phyloP scores from a whole-genome alignment of 2,888 invertebrate species.

The Platerodrilus igneus region DNA sequence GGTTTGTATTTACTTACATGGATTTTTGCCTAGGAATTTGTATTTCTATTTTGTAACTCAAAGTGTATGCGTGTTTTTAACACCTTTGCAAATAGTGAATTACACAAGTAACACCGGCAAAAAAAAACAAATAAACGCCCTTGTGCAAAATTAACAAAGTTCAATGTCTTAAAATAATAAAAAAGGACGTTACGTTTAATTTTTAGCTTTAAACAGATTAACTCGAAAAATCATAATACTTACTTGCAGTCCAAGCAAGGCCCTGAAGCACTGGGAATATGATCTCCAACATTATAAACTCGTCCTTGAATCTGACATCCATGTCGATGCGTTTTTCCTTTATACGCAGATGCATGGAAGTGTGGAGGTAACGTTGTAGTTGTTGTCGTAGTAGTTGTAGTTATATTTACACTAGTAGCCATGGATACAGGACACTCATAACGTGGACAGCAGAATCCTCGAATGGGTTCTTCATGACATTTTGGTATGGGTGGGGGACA shows the following conservation, averaged over 20 bases:
- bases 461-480: conserved; percentile 87
- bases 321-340: conserved; percentile 66
- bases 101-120: too few species aligned
- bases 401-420: conserved; percentile 75
- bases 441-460: conserved; percentile 91
- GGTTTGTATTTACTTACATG: too few species aligned
- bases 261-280: conserved; percentile 79
- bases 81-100: too few species aligned
- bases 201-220: background rate
- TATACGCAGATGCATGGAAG: conserved; percentile 74
- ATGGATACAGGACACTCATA: conserved; percentile 90
- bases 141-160: too few species aligned
- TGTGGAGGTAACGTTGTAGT: conserved; percentile 81
- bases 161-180: background rate
- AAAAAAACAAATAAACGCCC: too few species aligned
- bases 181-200: background rate
- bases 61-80: too few species aligned
- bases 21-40: too few species aligned
- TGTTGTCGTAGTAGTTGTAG: conserved; percentile 84
- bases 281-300: conserved; percentile 81
- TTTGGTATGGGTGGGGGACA: conserved; percentile 91
- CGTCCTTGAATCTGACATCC: conserved; percentile 85
- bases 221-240: too few species aligned
- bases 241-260: conserved; percentile 94
- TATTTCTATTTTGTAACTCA: too few species aligned